Conservation (phyloP, 2,113 vertebrate genomes). For the Pachypanchax playfairii region DNA sequence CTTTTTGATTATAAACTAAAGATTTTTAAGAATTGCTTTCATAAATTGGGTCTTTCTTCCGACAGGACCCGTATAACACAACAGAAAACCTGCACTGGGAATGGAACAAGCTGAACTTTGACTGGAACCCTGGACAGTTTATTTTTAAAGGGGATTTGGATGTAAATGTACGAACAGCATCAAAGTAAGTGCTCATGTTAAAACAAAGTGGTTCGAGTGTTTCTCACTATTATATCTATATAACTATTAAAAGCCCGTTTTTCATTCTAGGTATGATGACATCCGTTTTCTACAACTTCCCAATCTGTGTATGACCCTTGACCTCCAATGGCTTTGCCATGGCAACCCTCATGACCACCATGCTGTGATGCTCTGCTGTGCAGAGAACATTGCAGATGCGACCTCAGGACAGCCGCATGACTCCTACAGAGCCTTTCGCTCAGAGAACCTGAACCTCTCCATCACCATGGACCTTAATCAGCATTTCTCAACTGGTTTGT, state of each 20-base stretch:
- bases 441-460: slow-evolving; percentile 94
- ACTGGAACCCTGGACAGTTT: slow-evolving; percentile 94
- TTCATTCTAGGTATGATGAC: slow-evolving; percentile 88
- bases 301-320: slow-evolving; percentile 93
- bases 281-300: slow-evolving; percentile 96
- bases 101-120: slow-evolving; percentile 91
- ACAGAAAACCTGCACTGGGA: slow-evolving; percentile 99
- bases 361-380: slow-evolving; percentile 87
- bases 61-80: slow-evolving; percentile 97
- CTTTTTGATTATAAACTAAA: not conserved
- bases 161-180: slow-evolving; percentile 95
- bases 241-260: not conserved
- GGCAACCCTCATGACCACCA: slow-evolving; percentile 97
- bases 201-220: not conserved
- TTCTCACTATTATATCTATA: not conserved
- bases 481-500: slow-evolving; percentile 72
- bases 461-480: slow-evolving; percentile 94
- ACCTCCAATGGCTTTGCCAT: slow-evolving; percentile 95
- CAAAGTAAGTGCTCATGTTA: slow-evolving; percentile 84
- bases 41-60: not conserved
- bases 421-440: slow-evolving; percentile 96
- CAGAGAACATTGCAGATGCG: slow-evolving; percentile 87
- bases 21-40: not conserved
- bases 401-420: slow-evolving; percentile 91
- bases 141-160: slow-evolving; percentile 93